These are phyloP conservation scores for Lasiurus borealis DNA, from an alignment of 2,113 vertebrate genomes.

Conservation along the genomic window DNA sequence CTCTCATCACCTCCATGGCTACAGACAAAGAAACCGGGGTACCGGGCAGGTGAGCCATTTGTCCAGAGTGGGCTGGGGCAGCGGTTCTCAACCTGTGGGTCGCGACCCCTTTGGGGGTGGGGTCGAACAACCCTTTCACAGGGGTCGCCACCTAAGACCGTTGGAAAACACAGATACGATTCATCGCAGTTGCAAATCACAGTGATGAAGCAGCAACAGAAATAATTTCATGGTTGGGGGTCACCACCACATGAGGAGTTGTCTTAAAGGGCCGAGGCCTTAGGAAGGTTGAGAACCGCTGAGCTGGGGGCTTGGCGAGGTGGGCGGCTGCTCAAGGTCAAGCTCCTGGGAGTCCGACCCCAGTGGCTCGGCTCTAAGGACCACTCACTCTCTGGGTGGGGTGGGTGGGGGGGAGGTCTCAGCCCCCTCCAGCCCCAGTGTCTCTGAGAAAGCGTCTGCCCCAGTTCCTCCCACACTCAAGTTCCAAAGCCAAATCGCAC, in stretches of 20 bases:
- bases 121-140: too few species aligned
- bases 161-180: too few species aligned
- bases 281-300: too few species aligned
- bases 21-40: not conserved
- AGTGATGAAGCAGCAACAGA: too few species aligned
- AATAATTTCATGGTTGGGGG: too few species aligned
- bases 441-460: not conserved
- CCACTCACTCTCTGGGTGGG: not conserved
- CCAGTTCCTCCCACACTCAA: not conserved
- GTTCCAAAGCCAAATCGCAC: constrained; percentile 43
- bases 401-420: not conserved
- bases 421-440: rapidly evolving
- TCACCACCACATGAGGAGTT: too few species aligned
- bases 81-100: too few species aligned
- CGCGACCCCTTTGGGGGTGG: too few species aligned
- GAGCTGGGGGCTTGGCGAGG: not conserved
- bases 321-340: not conserved
- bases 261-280: too few species aligned
- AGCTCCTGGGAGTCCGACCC: rapidly evolving
- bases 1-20: not conserved
- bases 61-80: not conserved
- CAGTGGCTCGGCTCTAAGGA: not conserved
- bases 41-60: not conserved
- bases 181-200: too few species aligned
- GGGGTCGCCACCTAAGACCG: too few species aligned